A percentile compares a stretch with the other conserved stretches of the same genome.
phyloP scores from a whole-genome alignment of 2,888 invertebrate species.

The Caradrina kadenii region DNA sequence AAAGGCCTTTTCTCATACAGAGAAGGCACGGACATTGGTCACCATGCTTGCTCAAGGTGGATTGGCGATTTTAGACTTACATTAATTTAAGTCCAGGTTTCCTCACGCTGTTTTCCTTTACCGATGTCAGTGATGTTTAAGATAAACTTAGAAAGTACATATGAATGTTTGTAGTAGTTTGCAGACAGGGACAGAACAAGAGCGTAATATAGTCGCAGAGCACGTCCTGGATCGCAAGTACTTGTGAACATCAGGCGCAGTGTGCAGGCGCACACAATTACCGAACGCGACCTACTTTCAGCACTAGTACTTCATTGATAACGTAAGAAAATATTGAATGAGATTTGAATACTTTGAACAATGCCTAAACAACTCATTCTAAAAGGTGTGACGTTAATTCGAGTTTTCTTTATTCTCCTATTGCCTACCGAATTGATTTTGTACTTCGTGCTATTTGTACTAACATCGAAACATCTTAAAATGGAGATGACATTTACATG shows the following conservation, averaged over 20 bases:
- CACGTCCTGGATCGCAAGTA: constrained; percentile 16
- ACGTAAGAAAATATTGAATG: constrained; percentile 52
- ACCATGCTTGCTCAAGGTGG: too few relatives aligned
- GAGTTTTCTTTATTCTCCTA: constrained; percentile 3
- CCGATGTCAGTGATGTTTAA: too few relatives aligned
- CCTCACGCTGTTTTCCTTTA: too few relatives aligned
- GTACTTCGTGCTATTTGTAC: constrained; percentile 1
- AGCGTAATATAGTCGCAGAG: not conserved
- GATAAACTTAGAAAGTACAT: too few relatives aligned
- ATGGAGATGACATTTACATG: constrained; percentile 6
- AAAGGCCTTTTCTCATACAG: too few relatives aligned
- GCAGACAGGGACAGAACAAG: constrained; percentile 3
- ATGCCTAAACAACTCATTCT: constrained; percentile 22
- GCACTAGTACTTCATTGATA: constrained; percentile 38
- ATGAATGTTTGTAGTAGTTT: too few relatives aligned
- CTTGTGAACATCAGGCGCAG: constrained; percentile 9
- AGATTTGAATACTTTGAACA: constrained; percentile 42
- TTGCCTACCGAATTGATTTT: constrained; percentile 18
- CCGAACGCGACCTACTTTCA: constrained; percentile 35
- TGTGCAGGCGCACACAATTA: constrained; percentile 17
- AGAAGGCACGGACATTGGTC: too few relatives aligned
- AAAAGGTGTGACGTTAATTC: constrained; percentile 6
- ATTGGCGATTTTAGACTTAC: too few relatives aligned
- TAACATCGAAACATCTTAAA: not conserved
- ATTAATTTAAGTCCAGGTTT: too few relatives aligned